Percentiles rank a stretch among this genome's conserved stretches.
Evolutionary conservation across 2,888 invertebrate species (phyloP).

Genomic region (Ophioninae sp.): DNA sequence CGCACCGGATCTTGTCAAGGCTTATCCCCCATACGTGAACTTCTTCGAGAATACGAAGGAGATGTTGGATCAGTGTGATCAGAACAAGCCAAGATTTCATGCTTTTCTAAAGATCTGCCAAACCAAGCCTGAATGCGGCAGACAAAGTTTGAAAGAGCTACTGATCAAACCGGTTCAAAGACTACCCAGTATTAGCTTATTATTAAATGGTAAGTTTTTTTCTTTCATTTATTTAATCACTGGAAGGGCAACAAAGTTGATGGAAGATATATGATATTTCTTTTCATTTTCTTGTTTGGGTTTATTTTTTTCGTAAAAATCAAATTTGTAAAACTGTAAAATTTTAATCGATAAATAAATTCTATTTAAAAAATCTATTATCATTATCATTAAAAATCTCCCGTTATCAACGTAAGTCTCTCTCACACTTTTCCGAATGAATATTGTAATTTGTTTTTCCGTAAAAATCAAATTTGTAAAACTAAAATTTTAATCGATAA

Average conservation of each 20-base stretch:
- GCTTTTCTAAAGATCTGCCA: constrained; percentile 98
- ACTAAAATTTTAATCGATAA: no score
- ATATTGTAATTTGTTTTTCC: no score
- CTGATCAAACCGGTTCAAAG: constrained; percentile 99
- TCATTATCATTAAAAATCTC: no score
- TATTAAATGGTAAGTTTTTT: constrained; percentile 90
- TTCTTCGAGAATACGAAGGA: constrained; percentile 99
- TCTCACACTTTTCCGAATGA: no score
- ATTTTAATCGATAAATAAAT: no score
- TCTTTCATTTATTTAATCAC: constrained; percentile 25
- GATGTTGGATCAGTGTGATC: constrained; percentile 94
- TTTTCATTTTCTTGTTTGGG: neutral
- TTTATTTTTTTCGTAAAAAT: no score
- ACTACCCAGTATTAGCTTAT: constrained; percentile 96
- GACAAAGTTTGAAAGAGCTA: constrained; percentile 97
- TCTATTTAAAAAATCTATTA: no score
- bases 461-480: no score
- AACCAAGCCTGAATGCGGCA: constrained; percentile 96
- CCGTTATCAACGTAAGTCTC: no score
- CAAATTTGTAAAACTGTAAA: no score
- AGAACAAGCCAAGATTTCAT: constrained; percentile 97
- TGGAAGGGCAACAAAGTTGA: neutral
- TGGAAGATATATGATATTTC: constrained; percentile 1
- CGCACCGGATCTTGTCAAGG: constrained; percentile 93
- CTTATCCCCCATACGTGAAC: constrained; percentile 99